Conservation (phyloP, 2,888 invertebrate species). For the Metopia argyrocephala region DNA sequence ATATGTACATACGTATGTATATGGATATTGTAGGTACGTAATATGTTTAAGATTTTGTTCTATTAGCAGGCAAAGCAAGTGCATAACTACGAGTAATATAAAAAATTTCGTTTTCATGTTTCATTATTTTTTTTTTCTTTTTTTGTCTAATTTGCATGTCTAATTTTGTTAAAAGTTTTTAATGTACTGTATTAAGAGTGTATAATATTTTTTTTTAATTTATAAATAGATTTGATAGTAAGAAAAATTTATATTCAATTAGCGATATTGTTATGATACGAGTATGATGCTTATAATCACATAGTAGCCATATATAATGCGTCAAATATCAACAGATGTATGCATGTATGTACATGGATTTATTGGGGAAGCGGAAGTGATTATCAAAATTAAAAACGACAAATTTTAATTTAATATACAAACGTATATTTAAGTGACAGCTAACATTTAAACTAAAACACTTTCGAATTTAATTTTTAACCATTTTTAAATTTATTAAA, state of each 20-base stretch:
- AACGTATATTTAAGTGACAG: neutral
- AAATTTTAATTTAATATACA: neutral
- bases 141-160: neutral
- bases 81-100: too few species aligned
- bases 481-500: too few species aligned
- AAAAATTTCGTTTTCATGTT: slow-evolving; percentile 26
- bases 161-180: neutral
- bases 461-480: too few species aligned
- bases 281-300: slow-evolving; percentile 21
- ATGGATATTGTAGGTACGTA: too few species aligned
- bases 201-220: neutral
- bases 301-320: slow-evolving; percentile 1
- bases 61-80: too few species aligned
- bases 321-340: slow-evolving; percentile 49
- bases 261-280: neutral
- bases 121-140: neutral
- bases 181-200: neutral
- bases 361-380: slow-evolving; percentile 54
- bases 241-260: slow-evolving; percentile 21
- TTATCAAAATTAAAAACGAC: neutral
- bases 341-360: too few species aligned
- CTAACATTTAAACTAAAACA: neutral
- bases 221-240: slow-evolving; percentile 12
- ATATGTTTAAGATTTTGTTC: neutral
- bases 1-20: too few species aligned